Conservation (phyloP, 2,888 invertebrate species). For the Rhogogaster chlorosoma region DNA sequence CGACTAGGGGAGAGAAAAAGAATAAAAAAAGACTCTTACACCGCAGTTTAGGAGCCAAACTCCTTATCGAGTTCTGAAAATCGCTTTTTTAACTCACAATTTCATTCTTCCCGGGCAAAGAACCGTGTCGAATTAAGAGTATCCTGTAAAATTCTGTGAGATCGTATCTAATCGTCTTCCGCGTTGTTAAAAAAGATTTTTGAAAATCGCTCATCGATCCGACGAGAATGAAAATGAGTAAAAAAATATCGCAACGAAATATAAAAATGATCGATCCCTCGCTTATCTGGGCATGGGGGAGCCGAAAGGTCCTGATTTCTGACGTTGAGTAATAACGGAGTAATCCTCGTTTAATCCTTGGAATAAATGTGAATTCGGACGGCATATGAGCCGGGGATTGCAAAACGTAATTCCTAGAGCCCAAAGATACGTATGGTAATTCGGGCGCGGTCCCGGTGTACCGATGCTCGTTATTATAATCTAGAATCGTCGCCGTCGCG, state of each 20-base stretch:
- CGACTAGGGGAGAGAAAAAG: too few relatives aligned
- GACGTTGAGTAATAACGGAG: slow-evolving; percentile 63
- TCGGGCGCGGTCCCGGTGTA: slow-evolving; percentile 54
- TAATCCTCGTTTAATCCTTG: slow-evolving; percentile 23
- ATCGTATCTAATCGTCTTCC: slow-evolving; percentile 66
- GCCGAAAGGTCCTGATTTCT: slow-evolving; percentile 54
- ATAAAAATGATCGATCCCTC: too few relatives aligned
- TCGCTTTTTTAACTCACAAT: not conserved
- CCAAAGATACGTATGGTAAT: slow-evolving; percentile 74
- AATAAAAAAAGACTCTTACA: not conserved
- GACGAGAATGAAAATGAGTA: too few relatives aligned
- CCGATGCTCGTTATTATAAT: slow-evolving; percentile 75
- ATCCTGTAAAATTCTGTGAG: slow-evolving; percentile 65
- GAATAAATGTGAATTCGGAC: slow-evolving; percentile 46
- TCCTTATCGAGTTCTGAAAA: not conserved
- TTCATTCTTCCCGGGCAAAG: not conserved
- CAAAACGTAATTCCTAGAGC: slow-evolving; percentile 33
- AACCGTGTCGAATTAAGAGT: slow-evolving; percentile 50
- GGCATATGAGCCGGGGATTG: not conserved
- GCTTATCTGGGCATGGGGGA: not conserved
- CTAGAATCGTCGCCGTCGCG: slow-evolving; percentile 63
- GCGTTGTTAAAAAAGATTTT: slow-evolving; percentile 55
- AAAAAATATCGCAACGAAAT: too few relatives aligned
- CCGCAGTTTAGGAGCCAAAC: too few relatives aligned
- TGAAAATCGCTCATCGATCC: slow-evolving; percentile 10